Conservation (phyloP, 2,888 invertebrate species). For the Cephus sareptanus region DNA sequence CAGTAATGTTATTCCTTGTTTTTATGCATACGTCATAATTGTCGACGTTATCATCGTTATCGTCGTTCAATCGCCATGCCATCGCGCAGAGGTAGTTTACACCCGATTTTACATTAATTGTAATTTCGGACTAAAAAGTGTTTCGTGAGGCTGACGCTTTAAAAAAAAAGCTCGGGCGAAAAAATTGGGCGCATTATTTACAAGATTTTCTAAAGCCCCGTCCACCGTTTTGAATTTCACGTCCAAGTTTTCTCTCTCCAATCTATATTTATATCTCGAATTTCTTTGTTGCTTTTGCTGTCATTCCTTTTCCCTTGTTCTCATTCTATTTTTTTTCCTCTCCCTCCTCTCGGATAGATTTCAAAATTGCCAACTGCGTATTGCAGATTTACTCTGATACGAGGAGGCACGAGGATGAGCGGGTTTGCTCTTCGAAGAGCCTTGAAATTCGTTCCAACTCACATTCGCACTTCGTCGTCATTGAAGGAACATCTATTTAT, state of each 20-base stretch:
- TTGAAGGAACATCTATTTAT: not conserved
- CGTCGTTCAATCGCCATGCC: not conserved
- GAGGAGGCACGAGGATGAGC: not conserved
- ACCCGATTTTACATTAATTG: not conserved
- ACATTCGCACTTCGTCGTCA: not conserved
- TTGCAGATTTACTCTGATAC: slow-evolving; percentile 1
- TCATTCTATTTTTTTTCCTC: not conserved
- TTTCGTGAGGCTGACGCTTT: not conserved
- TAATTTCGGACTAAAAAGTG: not conserved
- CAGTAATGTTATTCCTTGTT: slow-evolving; percentile 26
- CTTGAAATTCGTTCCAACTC: not conserved
- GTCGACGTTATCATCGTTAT: not conserved
- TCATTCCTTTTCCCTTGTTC: not conserved
- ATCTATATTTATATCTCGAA: not conserved
- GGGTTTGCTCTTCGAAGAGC: not conserved
- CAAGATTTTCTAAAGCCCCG: not conserved
- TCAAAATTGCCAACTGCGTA: slow-evolving; percentile 34
- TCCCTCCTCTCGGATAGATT: slow-evolving; percentile 29
- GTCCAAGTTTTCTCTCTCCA: not conserved
- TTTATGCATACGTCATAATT: not conserved
- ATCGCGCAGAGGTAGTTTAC: not conserved
- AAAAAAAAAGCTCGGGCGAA: not conserved
- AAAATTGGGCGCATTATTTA: not conserved
- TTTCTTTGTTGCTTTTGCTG: not conserved
- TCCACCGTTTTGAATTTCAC: not conserved